Evolutionary conservation across 1,140 invertebrate species (phyloP).

Genomic region (Philopotamus ludificatus): DNA sequence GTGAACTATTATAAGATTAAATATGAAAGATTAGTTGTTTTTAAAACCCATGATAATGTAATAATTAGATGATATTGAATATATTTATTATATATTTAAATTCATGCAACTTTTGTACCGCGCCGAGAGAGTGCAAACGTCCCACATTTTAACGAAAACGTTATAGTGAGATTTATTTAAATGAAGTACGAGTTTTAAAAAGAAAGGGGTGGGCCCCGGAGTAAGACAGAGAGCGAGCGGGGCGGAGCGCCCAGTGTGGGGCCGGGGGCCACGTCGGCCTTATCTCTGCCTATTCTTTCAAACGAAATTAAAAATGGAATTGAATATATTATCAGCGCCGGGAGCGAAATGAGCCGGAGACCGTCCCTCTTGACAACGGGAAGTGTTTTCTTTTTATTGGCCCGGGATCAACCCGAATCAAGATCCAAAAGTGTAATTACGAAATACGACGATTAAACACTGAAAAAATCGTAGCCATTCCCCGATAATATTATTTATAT

Average conservation of each 20-base stretch:
- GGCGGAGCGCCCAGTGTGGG: background rate
- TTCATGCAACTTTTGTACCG: no score
- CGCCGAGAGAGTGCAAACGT: no score
- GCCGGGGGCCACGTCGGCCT: conserved; percentile 27
- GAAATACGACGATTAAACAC: background rate
- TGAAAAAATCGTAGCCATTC: background rate
- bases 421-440: no score
- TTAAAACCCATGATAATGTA: no score
- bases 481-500: background rate
- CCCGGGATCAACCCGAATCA: no score
- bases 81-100: no score
- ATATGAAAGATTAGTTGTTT: no score
- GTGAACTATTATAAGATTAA: no score
- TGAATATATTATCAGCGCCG: conserved; percentile 36
- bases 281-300: conserved; percentile 41
- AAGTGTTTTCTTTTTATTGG: background rate
- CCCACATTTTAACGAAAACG: background rate
- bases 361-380: background rate
- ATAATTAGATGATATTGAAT: no score
- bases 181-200: conserved; percentile 17
- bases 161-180: conserved; percentile 18
- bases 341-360: conserved; percentile 5
- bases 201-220: conserved; percentile 26
- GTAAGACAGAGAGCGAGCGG: conserved; percentile 12
- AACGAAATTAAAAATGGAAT: conserved; percentile 42